A percentile compares a stretch with the other conserved stretches of the same genome.
These are phyloP conservation scores for Phataginus tetradactyla DNA, from an alignment of 2,797 vertebrate genomes.

Conservation along the genomic window DNA sequence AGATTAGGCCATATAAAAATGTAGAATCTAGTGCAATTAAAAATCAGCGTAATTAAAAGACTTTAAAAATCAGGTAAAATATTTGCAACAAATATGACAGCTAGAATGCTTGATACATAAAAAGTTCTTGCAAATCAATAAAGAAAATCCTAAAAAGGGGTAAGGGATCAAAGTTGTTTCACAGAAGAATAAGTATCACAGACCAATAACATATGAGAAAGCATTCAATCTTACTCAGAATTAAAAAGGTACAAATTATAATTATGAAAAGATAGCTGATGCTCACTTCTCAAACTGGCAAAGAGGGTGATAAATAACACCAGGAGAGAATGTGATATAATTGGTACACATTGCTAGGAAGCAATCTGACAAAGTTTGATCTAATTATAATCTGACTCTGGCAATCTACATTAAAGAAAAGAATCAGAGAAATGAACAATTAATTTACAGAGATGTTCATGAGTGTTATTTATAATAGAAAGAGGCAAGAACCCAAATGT, in stretches of 20 bases:
- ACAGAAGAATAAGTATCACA: neutral
- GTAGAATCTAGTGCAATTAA: neutral
- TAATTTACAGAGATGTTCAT: slow-evolving; percentile 6
- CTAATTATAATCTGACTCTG: neutral
- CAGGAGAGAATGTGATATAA: neutral
- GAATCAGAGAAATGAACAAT: neutral
- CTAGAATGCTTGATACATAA: neutral
- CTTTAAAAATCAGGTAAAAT: neutral
- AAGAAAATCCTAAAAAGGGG: neutral
- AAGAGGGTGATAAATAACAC: neutral
- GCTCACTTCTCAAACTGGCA: neutral
- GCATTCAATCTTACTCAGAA: neutral
- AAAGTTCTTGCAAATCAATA: neutral
- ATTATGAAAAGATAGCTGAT: neutral
- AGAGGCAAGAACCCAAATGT: neutral
- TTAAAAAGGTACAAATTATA: neutral
- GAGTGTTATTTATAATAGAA: neutral
- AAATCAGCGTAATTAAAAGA: neutral
- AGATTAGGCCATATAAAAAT: neutral
- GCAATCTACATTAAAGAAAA: neutral
- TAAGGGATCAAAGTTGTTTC: neutral
- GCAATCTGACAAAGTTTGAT: neutral
- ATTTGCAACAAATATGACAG: neutral
- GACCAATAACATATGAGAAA: neutral
- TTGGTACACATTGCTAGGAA: neutral